Percentiles rank a stretch among this genome's conserved stretches.
These are phyloP conservation scores for Nomia melanderi DNA, from an alignment of 1,140 invertebrate genomes.

Conservation along the genomic window DNA sequence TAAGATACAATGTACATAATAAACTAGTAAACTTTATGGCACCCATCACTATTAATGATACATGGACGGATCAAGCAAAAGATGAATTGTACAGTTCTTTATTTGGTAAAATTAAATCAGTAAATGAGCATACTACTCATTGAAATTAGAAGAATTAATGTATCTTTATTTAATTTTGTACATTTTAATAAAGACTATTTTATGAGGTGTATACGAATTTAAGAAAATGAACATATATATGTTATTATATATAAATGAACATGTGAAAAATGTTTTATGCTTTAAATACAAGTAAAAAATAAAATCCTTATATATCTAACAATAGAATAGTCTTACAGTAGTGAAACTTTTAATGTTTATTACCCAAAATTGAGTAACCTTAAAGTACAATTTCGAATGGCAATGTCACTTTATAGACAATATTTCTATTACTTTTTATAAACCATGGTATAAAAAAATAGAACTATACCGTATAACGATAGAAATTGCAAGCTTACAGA, in stretches of 20 bases:
- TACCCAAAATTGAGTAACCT: too few species aligned
- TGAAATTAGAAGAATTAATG: conserved; percentile 12
- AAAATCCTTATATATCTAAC: too few species aligned
- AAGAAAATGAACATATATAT: not conserved
- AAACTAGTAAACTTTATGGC: conserved; percentile 98
- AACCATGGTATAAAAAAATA: too few species aligned
- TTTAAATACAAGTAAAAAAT: too few species aligned
- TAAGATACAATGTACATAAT: conserved; percentile 94
- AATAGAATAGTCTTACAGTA: too few species aligned
- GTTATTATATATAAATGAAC: too few species aligned
- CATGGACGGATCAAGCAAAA: conserved; percentile 89
- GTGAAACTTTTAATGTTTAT: not conserved
- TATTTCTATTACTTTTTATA: too few species aligned
- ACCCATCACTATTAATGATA: conserved; percentile 84
- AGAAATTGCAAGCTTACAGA: too few species aligned
- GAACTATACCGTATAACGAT: too few species aligned
- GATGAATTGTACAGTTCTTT: conserved; percentile 91
- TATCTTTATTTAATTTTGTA: conserved; percentile 20
- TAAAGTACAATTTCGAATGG: too few species aligned
- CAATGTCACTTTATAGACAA: too few species aligned
- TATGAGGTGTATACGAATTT: conserved; percentile 15
- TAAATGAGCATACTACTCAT: conserved; percentile 26
- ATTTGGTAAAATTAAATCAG: conserved; percentile 85
- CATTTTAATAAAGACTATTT: conserved; percentile 14
- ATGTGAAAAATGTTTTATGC: not conserved